phyloP scores from a whole-genome alignment of 2,113 vertebrate species.

The Eptesicus fuscus region DNA sequence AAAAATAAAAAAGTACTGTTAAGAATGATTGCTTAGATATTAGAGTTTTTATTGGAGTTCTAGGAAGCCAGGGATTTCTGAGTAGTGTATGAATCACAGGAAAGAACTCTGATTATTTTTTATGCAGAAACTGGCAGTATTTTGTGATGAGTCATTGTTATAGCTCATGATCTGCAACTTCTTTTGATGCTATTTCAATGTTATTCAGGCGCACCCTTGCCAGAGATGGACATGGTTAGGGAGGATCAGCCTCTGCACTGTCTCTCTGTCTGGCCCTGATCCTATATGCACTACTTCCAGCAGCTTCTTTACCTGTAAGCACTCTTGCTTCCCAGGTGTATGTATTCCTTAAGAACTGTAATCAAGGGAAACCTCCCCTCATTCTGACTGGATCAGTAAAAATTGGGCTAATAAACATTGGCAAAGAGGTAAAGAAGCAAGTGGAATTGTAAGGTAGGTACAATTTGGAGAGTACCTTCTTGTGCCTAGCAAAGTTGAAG shows the following conservation, averaged over 20 bases:
- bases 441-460: accelerated
- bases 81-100: constrained; percentile 49
- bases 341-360: accelerated
- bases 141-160: background rate
- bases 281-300: accelerated
- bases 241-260: background rate
- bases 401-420: too few relatives aligned
- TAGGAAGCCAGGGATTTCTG: constrained; percentile 37
- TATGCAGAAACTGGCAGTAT: background rate
- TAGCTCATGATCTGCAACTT: background rate
- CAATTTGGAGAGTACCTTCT: background rate
- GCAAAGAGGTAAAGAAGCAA: too few relatives aligned
- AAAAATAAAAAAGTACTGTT: background rate
- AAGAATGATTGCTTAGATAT: background rate
- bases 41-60: background rate
- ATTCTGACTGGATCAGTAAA: background rate
- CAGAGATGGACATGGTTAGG: background rate
- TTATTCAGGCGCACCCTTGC: background rate
- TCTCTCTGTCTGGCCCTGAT: background rate
- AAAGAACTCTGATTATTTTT: constrained; percentile 26
- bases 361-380: background rate
- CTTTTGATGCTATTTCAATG: background rate
- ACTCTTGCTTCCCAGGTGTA: background rate
- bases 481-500: background rate
- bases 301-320: too few relatives aligned